Evolutionary conservation across 2,888 invertebrate species (phyloP).

Genomic region (Drosophila mimica): DNA sequence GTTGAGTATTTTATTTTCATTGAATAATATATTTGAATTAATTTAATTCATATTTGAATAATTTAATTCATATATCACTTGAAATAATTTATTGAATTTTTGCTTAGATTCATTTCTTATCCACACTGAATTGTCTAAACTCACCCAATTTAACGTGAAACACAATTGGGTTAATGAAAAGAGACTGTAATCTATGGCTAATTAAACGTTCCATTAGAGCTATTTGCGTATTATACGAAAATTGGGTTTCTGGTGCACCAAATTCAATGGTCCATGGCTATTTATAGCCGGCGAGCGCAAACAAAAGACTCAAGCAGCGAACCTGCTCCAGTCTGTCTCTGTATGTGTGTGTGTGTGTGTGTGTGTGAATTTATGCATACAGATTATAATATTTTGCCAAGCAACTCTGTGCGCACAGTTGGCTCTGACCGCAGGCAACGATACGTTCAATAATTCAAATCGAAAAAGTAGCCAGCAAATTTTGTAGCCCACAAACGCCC

Average conservation of each 20-base stretch:
- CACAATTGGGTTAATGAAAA: conserved; percentile 43
- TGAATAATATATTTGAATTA: background rate
- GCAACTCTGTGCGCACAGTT: conserved; percentile 65
- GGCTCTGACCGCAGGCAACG: conserved; percentile 67
- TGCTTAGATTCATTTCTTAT: conserved; percentile 2
- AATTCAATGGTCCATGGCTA: conserved; percentile 74
- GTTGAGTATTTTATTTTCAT: background rate
- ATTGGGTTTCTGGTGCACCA: conserved; percentile 74
- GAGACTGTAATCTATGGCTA: conserved; percentile 59
- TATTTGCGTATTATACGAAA: conserved; percentile 53
- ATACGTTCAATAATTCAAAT: conserved; percentile 81
- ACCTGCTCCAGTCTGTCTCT: conserved; percentile 35
- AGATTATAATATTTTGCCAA: conserved; percentile 77
- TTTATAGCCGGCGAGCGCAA: conserved; percentile 65
- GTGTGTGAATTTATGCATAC: conserved; percentile 80
- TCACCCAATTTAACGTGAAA: conserved; percentile 39
- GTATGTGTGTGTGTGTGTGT: background rate
- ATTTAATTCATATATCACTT: no score
- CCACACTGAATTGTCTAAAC: conserved; percentile 36
- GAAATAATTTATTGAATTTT: background rate
- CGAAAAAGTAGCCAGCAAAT: conserved; percentile 74
- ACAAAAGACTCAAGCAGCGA: conserved; percentile 75
- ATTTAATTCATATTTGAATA: background rate
- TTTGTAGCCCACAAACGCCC: conserved; percentile 67
- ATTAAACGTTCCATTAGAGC: conserved; percentile 70